Percentiles rank a stretch among this genome's conserved stretches.
Conservation (phyloP, 2,113 vertebrate genomes). For the Puma concolor region DNA sequence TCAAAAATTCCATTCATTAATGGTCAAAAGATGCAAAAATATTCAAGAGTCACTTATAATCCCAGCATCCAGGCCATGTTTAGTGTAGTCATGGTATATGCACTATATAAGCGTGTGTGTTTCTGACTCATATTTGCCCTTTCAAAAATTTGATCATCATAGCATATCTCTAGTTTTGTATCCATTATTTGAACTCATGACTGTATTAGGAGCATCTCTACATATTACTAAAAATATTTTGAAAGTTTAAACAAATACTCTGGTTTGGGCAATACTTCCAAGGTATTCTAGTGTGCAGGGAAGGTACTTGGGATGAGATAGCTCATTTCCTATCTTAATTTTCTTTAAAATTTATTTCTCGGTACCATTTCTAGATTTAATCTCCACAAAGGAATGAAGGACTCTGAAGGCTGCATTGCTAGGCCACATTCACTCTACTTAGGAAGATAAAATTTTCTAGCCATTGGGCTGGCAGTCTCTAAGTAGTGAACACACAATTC, state of each 20-base stretch:
- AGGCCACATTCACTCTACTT: not conserved
- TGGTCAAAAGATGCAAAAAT: not conserved
- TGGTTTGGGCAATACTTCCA: not conserved
- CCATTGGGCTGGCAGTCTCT: not conserved
- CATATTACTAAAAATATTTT: not conserved
- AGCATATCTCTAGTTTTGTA: not conserved
- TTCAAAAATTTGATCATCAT: not conserved
- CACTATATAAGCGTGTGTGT: not conserved
- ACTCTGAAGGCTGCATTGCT: not conserved
- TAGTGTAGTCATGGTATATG: not conserved
- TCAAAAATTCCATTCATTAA: not conserved
- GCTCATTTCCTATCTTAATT: conserved; percentile 11
- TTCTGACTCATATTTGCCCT: not conserved
- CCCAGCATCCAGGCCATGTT: not conserved
- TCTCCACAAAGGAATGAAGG: not conserved
- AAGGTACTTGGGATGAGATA: not conserved
- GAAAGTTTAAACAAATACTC: not conserved
- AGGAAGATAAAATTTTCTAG: not conserved
- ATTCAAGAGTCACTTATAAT: not conserved
- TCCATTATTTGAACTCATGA: not conserved
- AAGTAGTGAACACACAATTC: accelerated
- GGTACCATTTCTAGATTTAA: conserved; percentile 32
- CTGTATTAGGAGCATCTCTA: not conserved
- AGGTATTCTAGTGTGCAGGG: not conserved
- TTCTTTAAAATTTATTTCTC: not conserved